Evolutionary conservation across 2,888 invertebrate genomes (phyloP).

Genomic region (Caenorhabditis macrosperma): DNA sequence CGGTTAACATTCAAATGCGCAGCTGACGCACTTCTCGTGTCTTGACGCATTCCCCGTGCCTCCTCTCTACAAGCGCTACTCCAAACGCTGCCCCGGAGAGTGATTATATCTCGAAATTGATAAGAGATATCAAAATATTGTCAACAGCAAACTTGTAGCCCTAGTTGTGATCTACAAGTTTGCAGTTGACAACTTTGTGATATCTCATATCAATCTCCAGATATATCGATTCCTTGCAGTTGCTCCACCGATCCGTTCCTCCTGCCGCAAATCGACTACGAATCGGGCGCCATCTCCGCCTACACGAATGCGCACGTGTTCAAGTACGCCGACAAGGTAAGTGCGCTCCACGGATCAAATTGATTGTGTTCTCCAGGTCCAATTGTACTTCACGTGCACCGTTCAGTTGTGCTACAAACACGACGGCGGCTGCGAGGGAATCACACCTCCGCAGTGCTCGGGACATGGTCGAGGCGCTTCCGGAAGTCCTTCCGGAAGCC

Average conservation of each 20-base stretch:
- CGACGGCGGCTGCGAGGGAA: constrained; percentile 80
- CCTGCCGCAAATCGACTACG: constrained; percentile 73
- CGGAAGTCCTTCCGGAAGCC: background rate
- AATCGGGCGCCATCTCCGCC: constrained; percentile 59
- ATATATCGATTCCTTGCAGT: no score
- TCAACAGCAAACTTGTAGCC: no score
- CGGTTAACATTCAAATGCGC: background rate
- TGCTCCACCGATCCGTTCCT: constrained; percentile 76
- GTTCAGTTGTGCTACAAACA: constrained; percentile 80
- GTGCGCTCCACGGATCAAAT: no score
- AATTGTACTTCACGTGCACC: constrained; percentile 80
- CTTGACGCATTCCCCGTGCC: no score
- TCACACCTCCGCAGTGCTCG: constrained; percentile 64
- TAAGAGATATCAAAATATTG: no score
- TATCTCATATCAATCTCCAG: no score
- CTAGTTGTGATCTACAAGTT: no score
- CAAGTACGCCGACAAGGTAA: constrained; percentile 79
- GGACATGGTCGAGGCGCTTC: background rate
- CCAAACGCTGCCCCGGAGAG: no score
- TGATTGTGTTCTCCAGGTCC: constrained; percentile 73
- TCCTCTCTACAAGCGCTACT: no score
- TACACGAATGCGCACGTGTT: constrained; percentile 77
- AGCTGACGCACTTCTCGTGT: background rate
- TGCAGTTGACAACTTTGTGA: no score
- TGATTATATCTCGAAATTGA: no score